These are phyloP conservation scores for Meleagris gallopavo DNA, from an alignment of 2,113 vertebrate species.

Conservation along the genomic window DNA sequence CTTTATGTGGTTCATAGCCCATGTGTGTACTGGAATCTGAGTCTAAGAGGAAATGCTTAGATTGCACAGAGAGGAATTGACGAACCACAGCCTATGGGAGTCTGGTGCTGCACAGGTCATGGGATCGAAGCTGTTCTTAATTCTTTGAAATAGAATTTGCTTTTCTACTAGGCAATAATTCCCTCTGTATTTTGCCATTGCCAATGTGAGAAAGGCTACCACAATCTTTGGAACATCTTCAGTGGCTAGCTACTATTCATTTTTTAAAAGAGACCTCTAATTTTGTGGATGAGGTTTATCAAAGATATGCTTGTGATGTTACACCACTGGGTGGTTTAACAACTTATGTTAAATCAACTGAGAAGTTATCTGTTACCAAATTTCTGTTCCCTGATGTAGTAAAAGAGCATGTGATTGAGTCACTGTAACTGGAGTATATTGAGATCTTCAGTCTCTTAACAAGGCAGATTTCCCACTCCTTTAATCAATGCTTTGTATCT, in stretches of 20 bases:
- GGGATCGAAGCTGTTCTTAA: background rate
- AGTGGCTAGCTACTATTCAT: background rate
- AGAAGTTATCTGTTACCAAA: background rate
- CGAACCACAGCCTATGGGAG: accelerated
- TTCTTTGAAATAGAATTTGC: background rate
- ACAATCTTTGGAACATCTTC: background rate
- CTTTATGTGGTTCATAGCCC: background rate
- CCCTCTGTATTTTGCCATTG: background rate
- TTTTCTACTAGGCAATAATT: background rate
- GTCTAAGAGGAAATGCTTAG: background rate
- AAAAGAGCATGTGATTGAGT: background rate
- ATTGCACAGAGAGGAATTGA: background rate
- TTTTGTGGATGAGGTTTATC: background rate
- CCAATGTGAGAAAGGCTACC: background rate
- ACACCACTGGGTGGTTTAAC: background rate
- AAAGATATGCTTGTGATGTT: background rate
- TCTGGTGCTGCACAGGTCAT: background rate
- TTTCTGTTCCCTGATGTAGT: background rate
- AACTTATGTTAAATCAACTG: background rate
- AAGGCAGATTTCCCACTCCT: background rate
- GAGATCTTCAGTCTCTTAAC: background rate
- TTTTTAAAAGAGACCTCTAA: background rate
- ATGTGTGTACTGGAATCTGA: background rate
- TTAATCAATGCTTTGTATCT: background rate
- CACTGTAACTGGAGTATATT: background rate